Base-by-base conservation (phyloP, 2,797 vertebrate genomes). In the Bryconaethiops microstoma region DNA sequence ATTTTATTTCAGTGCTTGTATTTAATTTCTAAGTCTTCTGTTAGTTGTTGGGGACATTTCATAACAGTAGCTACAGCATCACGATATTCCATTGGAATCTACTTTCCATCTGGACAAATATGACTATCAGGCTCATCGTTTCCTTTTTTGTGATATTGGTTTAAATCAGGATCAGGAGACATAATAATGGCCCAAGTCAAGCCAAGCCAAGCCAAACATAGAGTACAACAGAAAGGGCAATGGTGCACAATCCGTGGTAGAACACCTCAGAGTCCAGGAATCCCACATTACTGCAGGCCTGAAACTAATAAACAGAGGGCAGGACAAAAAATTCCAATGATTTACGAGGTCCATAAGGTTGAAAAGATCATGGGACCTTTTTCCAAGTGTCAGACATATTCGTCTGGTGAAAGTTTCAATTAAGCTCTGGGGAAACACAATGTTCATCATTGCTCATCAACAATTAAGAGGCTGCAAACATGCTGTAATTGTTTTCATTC, bases 271-370 rank as follows among this genome's bases (percentile, higher is more conserved):
- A n/a, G n/a, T 21, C 13, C 17, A 60, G 10, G 40, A 21, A 78
- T 70, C 21, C 23, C 16, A 69, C 48, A 29, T 55, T 55, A n/a
- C 7, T n/a, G 14, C 39, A 35, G 29, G 7, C 14, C 17, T 65
- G 7, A 65, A 65, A 19, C 2, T 8, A 4, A 16, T 67, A 55
- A 9, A 25, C 12, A 13, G 42, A 23, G 12, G 10, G 10, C 9
- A 13, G 3, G 10, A 10, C 3, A 25, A 21, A 23, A 25, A 25
- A 60, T 60, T 60, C 59, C 2, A 25, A 59, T 67, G 40, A 70
- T 70, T 60, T 69, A 59, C 39, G 62, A 50, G 55, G 35, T 68
- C 35, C 55, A 17, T 19, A 68, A 77, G 35, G 64, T 68, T 35
- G 39, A 55, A 23, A 54, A 76, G 25, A 17, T 77, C 42, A 57